Evolutionary conservation across 2,888 invertebrate species (phyloP).

Genomic region (Drosophila mercatorum): DNA sequence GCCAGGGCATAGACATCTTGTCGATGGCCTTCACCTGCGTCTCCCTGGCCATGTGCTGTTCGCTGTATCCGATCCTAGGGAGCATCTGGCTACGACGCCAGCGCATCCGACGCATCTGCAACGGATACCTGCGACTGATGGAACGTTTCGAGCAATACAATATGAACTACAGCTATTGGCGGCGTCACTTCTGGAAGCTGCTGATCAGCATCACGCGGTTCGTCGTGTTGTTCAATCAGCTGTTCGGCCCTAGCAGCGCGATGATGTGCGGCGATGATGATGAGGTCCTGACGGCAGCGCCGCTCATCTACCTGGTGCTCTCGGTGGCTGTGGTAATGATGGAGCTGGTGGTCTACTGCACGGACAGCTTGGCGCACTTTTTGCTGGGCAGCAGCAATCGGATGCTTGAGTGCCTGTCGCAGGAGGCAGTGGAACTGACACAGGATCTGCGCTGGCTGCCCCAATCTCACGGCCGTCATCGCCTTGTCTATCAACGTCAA

Average conservation of each 20-base stretch:
- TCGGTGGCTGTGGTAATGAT: constrained; percentile 16
- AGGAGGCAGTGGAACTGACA: constrained; percentile 25
- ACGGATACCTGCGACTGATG: constrained; percentile 33
- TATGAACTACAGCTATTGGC: not conserved
- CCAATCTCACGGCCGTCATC: constrained; percentile 21
- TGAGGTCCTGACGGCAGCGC: constrained; percentile 10
- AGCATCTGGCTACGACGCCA: constrained; percentile 40
- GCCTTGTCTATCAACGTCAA: constrained; percentile 42
- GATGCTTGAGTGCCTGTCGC: constrained; percentile 37
- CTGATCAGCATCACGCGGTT: constrained; percentile 38
- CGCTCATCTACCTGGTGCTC: constrained; percentile 16
- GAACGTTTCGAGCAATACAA: constrained; percentile 9
- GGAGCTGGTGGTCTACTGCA: constrained; percentile 34
- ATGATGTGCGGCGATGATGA: constrained; percentile 29
- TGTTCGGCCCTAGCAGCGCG: constrained; percentile 41
- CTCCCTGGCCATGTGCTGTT: constrained; percentile 18
- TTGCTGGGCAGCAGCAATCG: constrained; percentile 38
- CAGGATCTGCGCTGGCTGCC: constrained; percentile 45
- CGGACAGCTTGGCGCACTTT: constrained; percentile 33
- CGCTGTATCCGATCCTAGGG: constrained; percentile 23
- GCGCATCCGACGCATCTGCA: constrained; percentile 22
- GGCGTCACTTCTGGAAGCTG: constrained; percentile 29
- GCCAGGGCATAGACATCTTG: constrained; percentile 45
- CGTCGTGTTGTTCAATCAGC: constrained; percentile 15
- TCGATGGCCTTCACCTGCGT: constrained; percentile 42